Evolutionary conservation across 30 jellyfish, hydroid and myxozoan genomes (phyloP).

Genomic region (Aurelia coerulea): DNA sequence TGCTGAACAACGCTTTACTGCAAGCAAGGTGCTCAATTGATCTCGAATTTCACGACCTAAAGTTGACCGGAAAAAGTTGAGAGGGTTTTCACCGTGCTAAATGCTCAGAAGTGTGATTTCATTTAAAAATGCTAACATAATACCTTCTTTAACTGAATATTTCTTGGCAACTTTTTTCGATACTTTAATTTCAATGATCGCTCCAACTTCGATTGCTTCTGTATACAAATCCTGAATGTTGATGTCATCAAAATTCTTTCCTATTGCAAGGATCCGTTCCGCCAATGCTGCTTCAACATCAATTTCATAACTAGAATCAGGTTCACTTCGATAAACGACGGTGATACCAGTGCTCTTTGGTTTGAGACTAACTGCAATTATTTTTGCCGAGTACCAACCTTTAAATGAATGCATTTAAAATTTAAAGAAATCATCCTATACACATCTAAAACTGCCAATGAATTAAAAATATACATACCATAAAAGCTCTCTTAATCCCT

Average conservation of each 20-base stretch:
- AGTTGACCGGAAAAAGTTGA: no score
- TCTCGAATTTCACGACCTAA: background rate
- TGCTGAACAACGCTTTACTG: background rate
- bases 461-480: no score
- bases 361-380: background rate
- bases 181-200: background rate
- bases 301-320: background rate
- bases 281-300: slow-evolving; percentile 4
- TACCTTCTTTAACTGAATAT: slow-evolving; percentile 10
- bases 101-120: background rate
- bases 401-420: background rate
- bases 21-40: background rate
- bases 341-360: background rate
- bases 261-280: background rate
- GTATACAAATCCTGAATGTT: background rate
- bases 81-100: background rate
- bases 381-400: slow-evolving; percentile 9
- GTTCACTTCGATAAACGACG: slow-evolving; percentile 9
- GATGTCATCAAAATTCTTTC: background rate
- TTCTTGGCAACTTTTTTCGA: slow-evolving; percentile 1
- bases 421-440: no score
- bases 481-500: no score
- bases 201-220: slow-evolving; percentile 5
- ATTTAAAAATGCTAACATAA: background rate
- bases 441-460: no score